phyloP scores from a whole-genome alignment of 2,797 vertebrate genomes.

The Diglossa cyanea region DNA sequence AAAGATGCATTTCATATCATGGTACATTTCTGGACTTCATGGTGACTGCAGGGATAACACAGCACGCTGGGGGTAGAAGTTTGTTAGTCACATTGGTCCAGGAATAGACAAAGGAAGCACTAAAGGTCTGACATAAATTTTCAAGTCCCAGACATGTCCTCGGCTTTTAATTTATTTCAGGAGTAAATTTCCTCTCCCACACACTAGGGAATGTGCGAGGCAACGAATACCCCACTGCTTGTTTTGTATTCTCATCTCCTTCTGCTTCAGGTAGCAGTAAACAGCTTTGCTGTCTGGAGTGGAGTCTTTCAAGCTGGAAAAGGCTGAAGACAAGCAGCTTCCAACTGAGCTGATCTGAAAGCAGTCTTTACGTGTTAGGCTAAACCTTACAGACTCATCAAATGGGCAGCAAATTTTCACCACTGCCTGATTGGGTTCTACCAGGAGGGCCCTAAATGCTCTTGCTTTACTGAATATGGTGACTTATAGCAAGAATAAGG shows the following conservation, averaged over 20 bases:
- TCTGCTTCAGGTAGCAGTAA: background rate
- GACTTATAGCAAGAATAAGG: background rate
- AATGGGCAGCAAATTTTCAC: background rate
- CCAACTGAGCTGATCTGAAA: background rate
- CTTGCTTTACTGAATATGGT: background rate
- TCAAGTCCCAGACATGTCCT: background rate
- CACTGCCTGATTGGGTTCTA: background rate
- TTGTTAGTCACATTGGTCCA: background rate
- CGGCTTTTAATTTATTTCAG: background rate
- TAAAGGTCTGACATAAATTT: background rate
- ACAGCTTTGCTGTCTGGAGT: background rate
- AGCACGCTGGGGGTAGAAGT: accelerated
- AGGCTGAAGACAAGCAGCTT: background rate
- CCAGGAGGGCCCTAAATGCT: background rate
- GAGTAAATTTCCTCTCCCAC: background rate
- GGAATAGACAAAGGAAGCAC: background rate
- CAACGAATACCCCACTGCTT: background rate
- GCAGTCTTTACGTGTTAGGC: background rate
- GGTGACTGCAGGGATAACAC: background rate
- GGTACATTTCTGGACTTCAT: background rate
- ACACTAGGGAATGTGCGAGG: background rate
- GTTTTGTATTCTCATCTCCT: background rate
- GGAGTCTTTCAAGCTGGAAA: background rate
- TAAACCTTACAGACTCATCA: background rate
- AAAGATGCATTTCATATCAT: background rate